Evolutionary conservation across 2,797 vertebrate genomes (phyloP), one percentile per base, ranked within the genome.

Genomic region (Stomatorhinus walkeri): DNA sequence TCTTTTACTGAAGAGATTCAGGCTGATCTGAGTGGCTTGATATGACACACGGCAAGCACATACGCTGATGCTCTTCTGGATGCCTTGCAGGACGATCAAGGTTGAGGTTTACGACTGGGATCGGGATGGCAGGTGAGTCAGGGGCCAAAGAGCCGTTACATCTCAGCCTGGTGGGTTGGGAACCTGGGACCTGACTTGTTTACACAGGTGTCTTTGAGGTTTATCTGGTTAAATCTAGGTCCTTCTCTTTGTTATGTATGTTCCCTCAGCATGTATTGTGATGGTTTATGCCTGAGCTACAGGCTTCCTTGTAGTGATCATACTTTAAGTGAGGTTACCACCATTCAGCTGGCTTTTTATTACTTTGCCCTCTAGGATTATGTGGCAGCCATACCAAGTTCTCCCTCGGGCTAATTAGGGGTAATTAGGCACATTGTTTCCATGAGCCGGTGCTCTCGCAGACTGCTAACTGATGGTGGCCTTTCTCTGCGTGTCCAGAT

Each of bases 61-160:
- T 24, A 9, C 81, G 4, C 81, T 85, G 46, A 85, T 46, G 48
- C 81, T 85, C 43, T 49, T 85, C 81, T 85, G 46, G 46, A 24
- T 88, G 87, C 72, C 88, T 90, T 91, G 8, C 95, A 99, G 98
- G 94, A 97, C 97, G 87, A 99, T 99, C 95, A 99, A 99, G 90
- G 98, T 98, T 92, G 98, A 99, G 92, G 97, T 99, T 22, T 98
- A 99, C 0, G 98, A 99, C 91, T 99, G 98, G 98, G 97, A 99
- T 89, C 94, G 98, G 0, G 97, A 98, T 3, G 98, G 98, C 92
- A 98, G 98, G 98, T 99, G 92, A 95, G 87, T 56, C 85, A 22
- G 51, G 28, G 52, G 32, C 48, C 32, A 36, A 22, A 86, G 51
- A 12, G 22, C 14, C 4, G 1, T 9, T 40, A 7, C 24, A 7